Evolutionary conservation across 1,140 invertebrate species (phyloP).

Genomic region (Argopecten irradians): DNA sequence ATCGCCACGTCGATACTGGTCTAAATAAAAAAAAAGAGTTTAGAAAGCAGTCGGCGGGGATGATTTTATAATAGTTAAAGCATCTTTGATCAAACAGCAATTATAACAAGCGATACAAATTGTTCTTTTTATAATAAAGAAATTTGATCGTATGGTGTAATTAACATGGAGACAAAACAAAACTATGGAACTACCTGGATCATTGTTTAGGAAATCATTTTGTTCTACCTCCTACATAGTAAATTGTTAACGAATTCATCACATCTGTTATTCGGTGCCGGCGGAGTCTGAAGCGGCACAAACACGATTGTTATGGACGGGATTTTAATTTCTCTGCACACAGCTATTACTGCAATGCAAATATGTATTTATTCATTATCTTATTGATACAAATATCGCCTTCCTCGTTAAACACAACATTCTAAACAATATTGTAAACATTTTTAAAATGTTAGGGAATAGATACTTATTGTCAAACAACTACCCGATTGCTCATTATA

Average conservation of each 20-base stretch:
- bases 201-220: background rate
- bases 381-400: background rate
- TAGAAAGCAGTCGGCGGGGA: background rate
- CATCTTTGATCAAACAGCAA: constrained; percentile 10
- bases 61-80: background rate
- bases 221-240: background rate
- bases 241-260: background rate
- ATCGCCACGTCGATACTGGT: background rate
- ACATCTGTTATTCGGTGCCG: background rate
- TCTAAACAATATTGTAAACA: too few species aligned
- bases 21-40: background rate
- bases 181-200: background rate
- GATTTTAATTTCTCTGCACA: background rate
- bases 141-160: background rate
- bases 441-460: too few species aligned
- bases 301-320: background rate
- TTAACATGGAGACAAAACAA: background rate
- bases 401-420: background rate
- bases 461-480: too few species aligned
- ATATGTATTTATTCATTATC: constrained; percentile 12
- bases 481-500: too few species aligned
- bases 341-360: background rate
- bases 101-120: background rate
- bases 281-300: background rate
- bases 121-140: background rate